Base-by-base conservation (phyloP, 2,797 vertebrate genomes). In the Hemitrygon akajei region DNA sequence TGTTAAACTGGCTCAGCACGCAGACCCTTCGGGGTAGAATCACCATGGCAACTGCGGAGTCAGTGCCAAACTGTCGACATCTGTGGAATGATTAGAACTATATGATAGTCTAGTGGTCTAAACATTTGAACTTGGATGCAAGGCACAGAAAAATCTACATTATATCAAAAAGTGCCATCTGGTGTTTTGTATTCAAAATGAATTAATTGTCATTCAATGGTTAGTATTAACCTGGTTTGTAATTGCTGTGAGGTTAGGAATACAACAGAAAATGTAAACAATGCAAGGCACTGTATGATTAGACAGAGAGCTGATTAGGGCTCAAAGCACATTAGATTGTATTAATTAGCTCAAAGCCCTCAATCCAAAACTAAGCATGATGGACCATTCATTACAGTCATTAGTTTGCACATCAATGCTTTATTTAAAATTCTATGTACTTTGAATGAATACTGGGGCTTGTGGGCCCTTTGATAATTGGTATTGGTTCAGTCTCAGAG, bases 351-450 rank as follows among this genome's bases (percentile, higher is more conserved):
- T 47, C 12, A 25, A 75, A n/a, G 69, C 27, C 25, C 25, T 75
- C 71, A 93, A 56, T 76, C 37, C 91, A 93, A 14, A 27, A 73
- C 37, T 56, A 40, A 93, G 91, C 91, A 93, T 93, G 91, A 93
- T 93, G 40, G 91, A 76, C 37, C 91, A 93, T 93, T 93, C 91
- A 93, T 93, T 93, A 76, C 37, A 75, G 47, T 93, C 91, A 93
- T 93, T 93, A 76, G 69, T 91, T 34, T 25, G 89, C 71, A 40
- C 20, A 37, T 91, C 63, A 73, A 56, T 76, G 10, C 71, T 75
- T 93, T 93, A 76, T 93, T 66, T 47, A 76, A 93, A 93, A 93
- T 93, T 93, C 40, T 10, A 93, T 37, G 75, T 27, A 16, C 40
- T 47, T 58, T 93, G 25, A 93, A 73, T 6, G 27, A 37, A 56